Evolutionary conservation across 2,888 invertebrate species (phyloP), one percentile per base, ranked within the genome.

Genomic region (Drosophila quinaria): DNA sequence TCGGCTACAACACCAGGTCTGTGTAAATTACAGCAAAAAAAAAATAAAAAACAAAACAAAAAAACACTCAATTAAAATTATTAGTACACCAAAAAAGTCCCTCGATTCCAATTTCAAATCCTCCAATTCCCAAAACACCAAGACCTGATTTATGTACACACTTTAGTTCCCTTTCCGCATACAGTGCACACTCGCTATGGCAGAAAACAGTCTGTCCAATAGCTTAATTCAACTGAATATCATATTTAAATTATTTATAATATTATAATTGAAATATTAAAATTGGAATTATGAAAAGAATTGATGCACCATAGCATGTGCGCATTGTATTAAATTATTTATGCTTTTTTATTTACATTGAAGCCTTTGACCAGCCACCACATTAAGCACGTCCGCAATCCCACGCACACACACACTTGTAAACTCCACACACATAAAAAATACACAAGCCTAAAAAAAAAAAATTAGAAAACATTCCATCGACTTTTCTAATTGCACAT

Each of bases 1-100:
- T 91, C 91, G 90, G 92, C 92, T 85, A 92, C 92, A 90, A 92
- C 92, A 91, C 92, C 92, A 93, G 92, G 92, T 93, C 92, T 91
- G 92, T 92, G 88, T 87, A 90, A 89, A 87, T 84, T 87, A 82
- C 85, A 85, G 78, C 84, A 87, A 82, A 67, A 66, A 71, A 66
- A 44, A 72, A 64, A 25, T 15, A 52, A 60, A 52, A 44, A 31
- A 17, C 15, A 61, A 60, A 61, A 51, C 29, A n/a, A 46, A 31
- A 19, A 47, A 29, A 70, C 49, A 71, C 60, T 51, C 4, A 59
- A 60, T 55, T 65, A 39, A 49, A 68, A 79, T 67, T 66, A 65
- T 59, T 69, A 77, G 68, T 74, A 54, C 52, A 78, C 55, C 51
- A 35, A 37, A 56, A 35, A 22, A 22, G 22, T 44, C 33, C 25